Evolutionary conservation across 2,113 vertebrate genomes (phyloP).

Genomic region (Tupaia chinensis): DNA sequence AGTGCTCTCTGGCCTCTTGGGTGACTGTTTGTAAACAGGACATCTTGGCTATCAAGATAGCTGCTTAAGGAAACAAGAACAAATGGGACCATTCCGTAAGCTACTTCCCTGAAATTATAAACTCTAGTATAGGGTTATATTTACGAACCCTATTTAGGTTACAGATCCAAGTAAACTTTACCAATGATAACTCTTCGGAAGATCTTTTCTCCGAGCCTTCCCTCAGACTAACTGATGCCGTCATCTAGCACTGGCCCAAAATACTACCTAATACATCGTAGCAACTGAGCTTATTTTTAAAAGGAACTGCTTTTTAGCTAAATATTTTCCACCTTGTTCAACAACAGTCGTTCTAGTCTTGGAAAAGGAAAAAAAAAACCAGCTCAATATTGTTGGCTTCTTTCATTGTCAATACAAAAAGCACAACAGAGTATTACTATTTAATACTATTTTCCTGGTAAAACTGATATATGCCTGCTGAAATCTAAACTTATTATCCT

Average conservation of each 20-base stretch:
- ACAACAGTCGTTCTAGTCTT: not conserved
- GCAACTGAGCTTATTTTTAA: not conserved
- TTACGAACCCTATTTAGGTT: conserved; percentile 33
- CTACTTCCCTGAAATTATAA: conserved; percentile 62
- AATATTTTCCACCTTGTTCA: not conserved
- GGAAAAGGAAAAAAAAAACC: not conserved
- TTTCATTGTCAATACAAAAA: conserved; percentile 30
- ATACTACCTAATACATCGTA: conserved; percentile 17
- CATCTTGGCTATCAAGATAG: conserved; percentile 89
- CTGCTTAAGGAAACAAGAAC: conserved; percentile 84
- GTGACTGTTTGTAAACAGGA: conserved; percentile 90
- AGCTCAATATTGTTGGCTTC: not conserved
- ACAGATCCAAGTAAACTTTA: conserved; percentile 52
- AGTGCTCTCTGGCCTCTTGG: conserved; percentile 86
- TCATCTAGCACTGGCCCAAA: not conserved
- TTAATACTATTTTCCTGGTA: conserved; percentile 22
- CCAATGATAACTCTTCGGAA: not conserved
- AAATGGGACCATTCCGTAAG: conserved; percentile 72
- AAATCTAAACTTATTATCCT: not conserved
- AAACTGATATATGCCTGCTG: conserved; percentile 27
- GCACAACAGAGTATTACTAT: not conserved
- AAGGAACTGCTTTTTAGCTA: conserved; percentile 6
- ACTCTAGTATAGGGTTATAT: conserved; percentile 4
- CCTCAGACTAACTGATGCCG: not conserved
- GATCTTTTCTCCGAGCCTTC: conserved; percentile 37